Evolutionary conservation across 1,140 invertebrate species (phyloP).

Genomic region (Zaprionus camerounensis): DNA sequence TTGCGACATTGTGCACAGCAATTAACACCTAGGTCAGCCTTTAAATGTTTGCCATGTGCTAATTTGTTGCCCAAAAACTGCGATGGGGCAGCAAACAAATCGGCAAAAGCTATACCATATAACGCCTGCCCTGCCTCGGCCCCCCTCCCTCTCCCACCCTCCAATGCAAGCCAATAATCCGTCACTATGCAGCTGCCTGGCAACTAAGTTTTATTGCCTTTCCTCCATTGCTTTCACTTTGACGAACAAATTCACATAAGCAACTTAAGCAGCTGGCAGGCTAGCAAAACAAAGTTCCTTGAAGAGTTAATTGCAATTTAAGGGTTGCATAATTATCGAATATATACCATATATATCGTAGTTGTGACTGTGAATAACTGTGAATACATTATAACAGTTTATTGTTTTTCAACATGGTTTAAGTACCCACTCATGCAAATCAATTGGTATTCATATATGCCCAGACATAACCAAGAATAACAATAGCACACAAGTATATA

Average conservation of each 20-base stretch:
- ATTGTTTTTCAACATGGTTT: not conserved
- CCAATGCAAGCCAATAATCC: not conserved
- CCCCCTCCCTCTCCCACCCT: no score
- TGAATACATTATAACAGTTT: not conserved
- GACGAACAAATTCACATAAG: conserved; percentile 3
- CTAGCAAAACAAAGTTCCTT: not conserved
- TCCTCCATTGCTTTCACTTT: conserved; percentile 8
- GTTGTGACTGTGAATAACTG: not conserved
- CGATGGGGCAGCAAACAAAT: conserved; percentile 1
- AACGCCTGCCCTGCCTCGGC: not conserved
- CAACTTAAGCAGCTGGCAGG: not conserved
- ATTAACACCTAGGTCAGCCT: conserved; percentile 56
- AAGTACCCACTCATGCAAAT: not conserved
- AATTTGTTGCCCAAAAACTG: conserved; percentile 56
- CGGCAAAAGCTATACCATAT: not conserved
- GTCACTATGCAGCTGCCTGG: not conserved
- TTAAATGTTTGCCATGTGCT: conserved; percentile 37
- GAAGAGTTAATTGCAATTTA: not conserved
- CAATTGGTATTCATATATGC: not conserved
- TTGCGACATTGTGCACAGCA: conserved; percentile 44
- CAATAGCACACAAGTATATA: no score
- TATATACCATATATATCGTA: not conserved
- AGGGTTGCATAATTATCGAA: not conserved
- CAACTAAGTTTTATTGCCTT: not conserved
- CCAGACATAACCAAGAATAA: not conserved